These are phyloP conservation scores for Ceratotherium simum DNA, from an alignment of 2,113 vertebrate genomes.

Conservation along the genomic window DNA sequence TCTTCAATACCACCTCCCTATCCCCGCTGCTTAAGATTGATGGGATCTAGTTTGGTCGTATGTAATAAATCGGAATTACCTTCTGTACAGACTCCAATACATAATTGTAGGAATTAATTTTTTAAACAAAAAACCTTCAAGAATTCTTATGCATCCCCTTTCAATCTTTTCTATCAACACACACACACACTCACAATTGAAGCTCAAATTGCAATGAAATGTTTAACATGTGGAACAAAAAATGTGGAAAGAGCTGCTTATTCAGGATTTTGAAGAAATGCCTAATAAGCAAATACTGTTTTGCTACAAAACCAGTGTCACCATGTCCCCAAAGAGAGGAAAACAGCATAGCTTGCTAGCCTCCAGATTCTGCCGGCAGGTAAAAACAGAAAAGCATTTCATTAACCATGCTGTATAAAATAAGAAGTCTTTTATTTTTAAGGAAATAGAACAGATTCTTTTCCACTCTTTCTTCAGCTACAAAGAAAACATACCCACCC, in stretches of 20 bases:
- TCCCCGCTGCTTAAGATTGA: constrained; percentile 69
- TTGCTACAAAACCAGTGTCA: constrained; percentile 71
- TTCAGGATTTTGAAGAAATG: constrained; percentile 78
- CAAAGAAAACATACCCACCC: constrained; percentile 66
- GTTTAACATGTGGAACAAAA: constrained; percentile 77
- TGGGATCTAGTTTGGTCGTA: constrained; percentile 55
- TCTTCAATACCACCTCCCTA: constrained; percentile 54
- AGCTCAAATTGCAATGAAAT: constrained; percentile 74
- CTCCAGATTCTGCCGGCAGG: constrained; percentile 62
- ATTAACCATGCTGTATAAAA: constrained; percentile 63
- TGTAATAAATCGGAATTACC: constrained; percentile 65
- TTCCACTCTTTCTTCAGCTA: constrained; percentile 64
- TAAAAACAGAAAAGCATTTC: constrained; percentile 64
- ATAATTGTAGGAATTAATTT: constrained; percentile 65
- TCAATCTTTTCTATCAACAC: constrained; percentile 14
- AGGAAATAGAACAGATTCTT: constrained; percentile 63
- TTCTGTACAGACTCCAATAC: constrained; percentile 48
- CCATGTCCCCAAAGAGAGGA: constrained; percentile 67
- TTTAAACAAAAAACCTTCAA: constrained; percentile 70
- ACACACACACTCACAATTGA: constrained; percentile 16
- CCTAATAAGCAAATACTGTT: constrained; percentile 77
- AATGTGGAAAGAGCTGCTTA: constrained; percentile 75
- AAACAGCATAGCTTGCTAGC: constrained; percentile 70
- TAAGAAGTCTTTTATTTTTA: constrained; percentile 72
- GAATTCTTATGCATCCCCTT: constrained; percentile 59